Base-by-base conservation (phyloP, 1,140 invertebrate genomes). In the Camponotus floridanus region DNA sequence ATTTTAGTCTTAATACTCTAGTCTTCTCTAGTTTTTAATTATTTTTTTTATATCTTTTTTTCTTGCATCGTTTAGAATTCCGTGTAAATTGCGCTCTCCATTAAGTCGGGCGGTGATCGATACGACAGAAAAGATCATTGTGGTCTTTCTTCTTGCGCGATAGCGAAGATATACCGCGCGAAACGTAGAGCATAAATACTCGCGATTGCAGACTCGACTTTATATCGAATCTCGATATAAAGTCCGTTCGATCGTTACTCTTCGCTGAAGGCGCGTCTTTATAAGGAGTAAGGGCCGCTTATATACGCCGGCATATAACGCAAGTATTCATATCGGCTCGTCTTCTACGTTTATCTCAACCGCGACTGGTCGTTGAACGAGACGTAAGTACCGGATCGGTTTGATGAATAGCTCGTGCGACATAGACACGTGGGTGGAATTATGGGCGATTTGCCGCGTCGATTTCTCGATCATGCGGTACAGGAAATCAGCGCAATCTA, bases 321-420 rank as follows among this genome's bases (percentile, higher is more conserved):
- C 68, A 76, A 64, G 79, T 85, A 81, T 84, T 86, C 88, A 84
- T 89, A 89, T 86, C 76, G 71, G 65, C 62, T 78, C 45, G 88
- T 90, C 76, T 71, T 62, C 84, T 68, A 67, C 85, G 45, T 87
- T 76, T 61, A 85, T 90, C 88, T 80, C 74, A 55, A 45, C 62
- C 64, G 48, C 48, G 15, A n/a, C 21, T 48, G 79, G 68, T 57
- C 51, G 45, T 45, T 80, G 78, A 74, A 85, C 83, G 85, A 87
- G 88, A 85, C 76, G 74, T 73, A 87, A 87, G 65, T 76, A 57
- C 87, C 76, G 65, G 76, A 36, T 62, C 76, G 81, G 73, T 89
- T 91, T 91, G 89, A 91, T 86, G 89, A 91, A 91, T 91, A 86
- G 89, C 71, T 62, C 79, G 78, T 33, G 45, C 74, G 80, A 87